These are phyloP conservation scores for Augiades crinisus DNA, from an alignment of 2,888 invertebrate genomes.

Conservation along the genomic window DNA sequence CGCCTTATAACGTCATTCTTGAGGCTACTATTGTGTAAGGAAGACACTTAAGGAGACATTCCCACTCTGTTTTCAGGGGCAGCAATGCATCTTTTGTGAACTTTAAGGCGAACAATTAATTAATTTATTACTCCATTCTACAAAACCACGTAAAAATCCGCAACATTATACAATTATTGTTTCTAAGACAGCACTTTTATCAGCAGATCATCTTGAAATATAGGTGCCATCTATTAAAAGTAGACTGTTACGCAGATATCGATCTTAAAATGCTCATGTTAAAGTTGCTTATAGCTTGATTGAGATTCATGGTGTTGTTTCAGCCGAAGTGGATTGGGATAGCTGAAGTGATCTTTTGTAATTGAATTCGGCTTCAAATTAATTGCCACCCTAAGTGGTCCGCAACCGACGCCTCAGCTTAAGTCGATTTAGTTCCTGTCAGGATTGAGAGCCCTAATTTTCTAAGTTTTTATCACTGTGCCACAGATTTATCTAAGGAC, in stretches of 20 bases:
- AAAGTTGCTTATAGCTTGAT: constrained; percentile 12
- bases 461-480: constrained; percentile 1
- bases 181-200: background rate
- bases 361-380: constrained; percentile 41
- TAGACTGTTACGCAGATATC: constrained; percentile 2
- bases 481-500: background rate
- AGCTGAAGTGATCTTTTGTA: constrained; percentile 39
- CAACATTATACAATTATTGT: too few relatives aligned
- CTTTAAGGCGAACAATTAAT: background rate
- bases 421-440: constrained; percentile 33
- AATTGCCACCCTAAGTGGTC: constrained; percentile 39
- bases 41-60: too few relatives aligned
- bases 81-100: too few relatives aligned
- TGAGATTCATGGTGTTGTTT: constrained; percentile 21
- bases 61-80: too few relatives aligned
- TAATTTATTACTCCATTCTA: too few relatives aligned
- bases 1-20: too few relatives aligned
- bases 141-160: background rate
- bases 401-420: constrained; percentile 30
- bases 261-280: constrained; percentile 3
- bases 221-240: constrained; percentile 4
- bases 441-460: constrained; percentile 16
- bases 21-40: too few relatives aligned
- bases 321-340: constrained; percentile 27
- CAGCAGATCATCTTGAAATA: constrained; percentile 9